Evolutionary conservation across 1,140 invertebrate species (phyloP).

Genomic region (Drosophila kurseongensis): DNA sequence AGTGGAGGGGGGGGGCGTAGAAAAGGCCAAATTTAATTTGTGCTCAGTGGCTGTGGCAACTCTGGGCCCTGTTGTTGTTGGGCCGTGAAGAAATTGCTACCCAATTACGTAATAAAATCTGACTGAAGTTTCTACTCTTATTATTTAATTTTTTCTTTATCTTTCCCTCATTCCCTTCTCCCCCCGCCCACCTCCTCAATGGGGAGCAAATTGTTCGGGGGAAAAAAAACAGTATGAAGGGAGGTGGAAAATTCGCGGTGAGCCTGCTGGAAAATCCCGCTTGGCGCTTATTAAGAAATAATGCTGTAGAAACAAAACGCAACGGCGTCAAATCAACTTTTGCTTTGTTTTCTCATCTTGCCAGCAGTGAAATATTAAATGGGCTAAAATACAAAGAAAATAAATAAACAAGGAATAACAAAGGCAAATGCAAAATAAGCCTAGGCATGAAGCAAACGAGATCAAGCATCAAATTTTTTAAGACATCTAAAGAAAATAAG

Average conservation of each 20-base stretch:
- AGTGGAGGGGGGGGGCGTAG: neutral
- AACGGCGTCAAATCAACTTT: slow-evolving; percentile 74
- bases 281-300: slow-evolving; percentile 78
- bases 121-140: slow-evolving; percentile 81
- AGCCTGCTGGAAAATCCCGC: slow-evolving; percentile 25
- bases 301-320: slow-evolving; percentile 76
- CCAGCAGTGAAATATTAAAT: slow-evolving; percentile 51
- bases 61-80: slow-evolving; percentile 26
- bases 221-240: neutral
- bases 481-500: neutral
- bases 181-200: slow-evolving; percentile 5
- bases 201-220: slow-evolving; percentile 37
- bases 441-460: neutral
- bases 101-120: slow-evolving; percentile 83
- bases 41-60: slow-evolving; percentile 66
- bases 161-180: slow-evolving; percentile 4
- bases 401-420: slow-evolving; percentile 1
- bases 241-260: neutral
- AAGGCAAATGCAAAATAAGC: neutral
- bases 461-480: neutral
- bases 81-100: slow-evolving; percentile 79
- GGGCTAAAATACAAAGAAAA: slow-evolving; percentile 3
- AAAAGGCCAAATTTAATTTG: slow-evolving; percentile 81
- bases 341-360: slow-evolving; percentile 23
- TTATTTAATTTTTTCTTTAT: slow-evolving; percentile 80